Evolutionary conservation across 2,888 invertebrate genomes (phyloP).

Genomic region (Torymus texanus): DNA sequence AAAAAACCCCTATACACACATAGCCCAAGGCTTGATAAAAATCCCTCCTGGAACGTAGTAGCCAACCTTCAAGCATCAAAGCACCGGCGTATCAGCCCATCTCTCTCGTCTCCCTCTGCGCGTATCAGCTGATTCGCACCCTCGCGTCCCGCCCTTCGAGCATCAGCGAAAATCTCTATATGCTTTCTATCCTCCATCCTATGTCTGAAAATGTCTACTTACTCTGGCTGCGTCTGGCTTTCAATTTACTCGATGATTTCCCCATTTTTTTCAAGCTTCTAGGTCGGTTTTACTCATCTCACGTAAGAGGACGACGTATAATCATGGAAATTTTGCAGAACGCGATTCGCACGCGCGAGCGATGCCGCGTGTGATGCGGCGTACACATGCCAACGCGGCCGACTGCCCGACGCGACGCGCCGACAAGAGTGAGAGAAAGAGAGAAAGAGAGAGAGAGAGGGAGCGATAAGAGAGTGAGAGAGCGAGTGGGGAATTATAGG

Average conservation of each 20-base stretch:
- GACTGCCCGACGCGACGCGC: not conserved
- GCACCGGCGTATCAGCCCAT: too few species aligned
- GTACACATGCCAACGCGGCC: slow-evolving; percentile 4
- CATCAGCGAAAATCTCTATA: too few species aligned
- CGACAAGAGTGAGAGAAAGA: not conserved
- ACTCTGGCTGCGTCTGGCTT: slow-evolving; percentile 68
- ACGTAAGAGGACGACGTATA: too few species aligned
- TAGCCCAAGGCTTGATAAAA: too few species aligned
- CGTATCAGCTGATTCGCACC: too few species aligned
- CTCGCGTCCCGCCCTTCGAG: too few species aligned
- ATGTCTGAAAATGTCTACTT: slow-evolving; percentile 57
- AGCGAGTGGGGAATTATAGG: slow-evolving; percentile 17
- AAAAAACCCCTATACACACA: too few species aligned
- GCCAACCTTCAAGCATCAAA: too few species aligned
- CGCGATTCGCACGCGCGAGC: slow-evolving; percentile 1
- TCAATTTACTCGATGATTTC: slow-evolving; percentile 69
- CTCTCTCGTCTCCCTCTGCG: too few species aligned
- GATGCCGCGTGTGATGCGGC: not conserved
- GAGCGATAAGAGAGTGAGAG: slow-evolving; percentile 10
- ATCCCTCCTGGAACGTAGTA: too few species aligned
- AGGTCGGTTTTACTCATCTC: too few species aligned
- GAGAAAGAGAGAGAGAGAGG: not conserved
- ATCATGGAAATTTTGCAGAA: not conserved
- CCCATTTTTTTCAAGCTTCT: slow-evolving; percentile 57
- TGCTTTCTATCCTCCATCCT: too few species aligned